Evolutionary conservation across 2,113 vertebrate genomes (phyloP).

Genomic region (Terrapene triunguis): DNA sequence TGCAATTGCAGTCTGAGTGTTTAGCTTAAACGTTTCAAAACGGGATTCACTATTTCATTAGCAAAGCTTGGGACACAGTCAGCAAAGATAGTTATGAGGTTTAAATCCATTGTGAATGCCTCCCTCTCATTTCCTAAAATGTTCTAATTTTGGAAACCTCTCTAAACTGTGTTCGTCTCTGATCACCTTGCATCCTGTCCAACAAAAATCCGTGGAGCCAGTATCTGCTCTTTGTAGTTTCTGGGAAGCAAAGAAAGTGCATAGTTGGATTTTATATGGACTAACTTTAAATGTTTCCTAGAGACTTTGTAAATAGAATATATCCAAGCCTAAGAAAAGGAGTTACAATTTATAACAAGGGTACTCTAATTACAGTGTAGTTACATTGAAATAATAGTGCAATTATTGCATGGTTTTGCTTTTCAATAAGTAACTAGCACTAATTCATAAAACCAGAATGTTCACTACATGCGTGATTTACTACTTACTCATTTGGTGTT

Average conservation of each 20-base stretch:
- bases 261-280: background rate
- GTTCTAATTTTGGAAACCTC: background rate
- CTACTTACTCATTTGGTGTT: constrained; percentile 18
- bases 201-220: background rate
- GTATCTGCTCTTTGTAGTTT: background rate
- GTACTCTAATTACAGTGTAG: background rate
- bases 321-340: background rate
- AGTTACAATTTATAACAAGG: background rate
- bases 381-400: constrained; percentile 9
- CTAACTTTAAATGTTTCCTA: background rate
- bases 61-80: background rate
- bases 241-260: rapidly evolving
- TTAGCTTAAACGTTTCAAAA: background rate
- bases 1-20: background rate
- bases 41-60: background rate
- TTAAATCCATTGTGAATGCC: background rate
- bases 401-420: background rate
- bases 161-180: background rate
- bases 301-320: background rate
- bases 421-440: constrained; percentile 29
- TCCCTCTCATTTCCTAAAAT: background rate
- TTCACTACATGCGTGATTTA: background rate
- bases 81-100: rapidly evolving
- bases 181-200: background rate
- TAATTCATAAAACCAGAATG: constrained; percentile 42